These are phyloP conservation scores for Sebastes kiyomatsui DNA, from an alignment of 2,797 vertebrate genomes.

Conservation along the genomic window DNA sequence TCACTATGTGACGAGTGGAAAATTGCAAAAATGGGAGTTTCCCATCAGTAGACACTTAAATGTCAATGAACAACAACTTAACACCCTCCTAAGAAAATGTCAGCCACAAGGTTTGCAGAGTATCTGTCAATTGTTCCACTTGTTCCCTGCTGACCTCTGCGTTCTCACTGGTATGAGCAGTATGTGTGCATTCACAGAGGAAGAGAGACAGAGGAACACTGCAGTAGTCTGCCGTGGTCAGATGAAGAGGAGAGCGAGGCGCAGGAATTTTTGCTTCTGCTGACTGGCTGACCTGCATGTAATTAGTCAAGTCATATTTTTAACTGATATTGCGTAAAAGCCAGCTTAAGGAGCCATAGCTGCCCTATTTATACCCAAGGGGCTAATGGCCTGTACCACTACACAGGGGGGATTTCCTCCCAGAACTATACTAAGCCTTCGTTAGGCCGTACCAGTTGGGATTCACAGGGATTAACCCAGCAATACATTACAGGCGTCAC, in stretches of 20 bases:
- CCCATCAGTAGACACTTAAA: constrained; percentile 54
- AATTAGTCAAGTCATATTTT: constrained; percentile 85
- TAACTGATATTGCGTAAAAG: constrained; percentile 85
- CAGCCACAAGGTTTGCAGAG: constrained; percentile 48
- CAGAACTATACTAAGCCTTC: constrained; percentile 81
- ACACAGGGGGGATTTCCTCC: constrained; percentile 78
- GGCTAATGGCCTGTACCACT: constrained; percentile 77
- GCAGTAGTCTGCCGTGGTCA: constrained; percentile 29
- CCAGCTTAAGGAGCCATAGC: constrained; percentile 81
- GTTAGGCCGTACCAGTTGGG: constrained; percentile 77
- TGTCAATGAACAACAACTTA: constrained; percentile 70
- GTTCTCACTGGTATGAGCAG: neutral
- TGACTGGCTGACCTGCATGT: constrained; percentile 74
- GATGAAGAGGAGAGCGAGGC: constrained; percentile 34
- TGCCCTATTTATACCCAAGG: constrained; percentile 84
- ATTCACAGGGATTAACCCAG: constrained; percentile 80
- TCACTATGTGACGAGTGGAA: constrained; percentile 13
- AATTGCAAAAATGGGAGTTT: constrained; percentile 60
- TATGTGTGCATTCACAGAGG: constrained; percentile 19
- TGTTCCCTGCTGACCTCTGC: constrained; percentile 33
- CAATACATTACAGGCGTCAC: constrained; percentile 69
- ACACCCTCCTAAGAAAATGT: constrained; percentile 55
- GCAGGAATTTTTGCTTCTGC: constrained; percentile 69
- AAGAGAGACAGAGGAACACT: neutral
- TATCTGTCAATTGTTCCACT: constrained; percentile 34